Evolutionary conservation across 2,888 invertebrate species (phyloP), one percentile per base, ranked within the genome.

Genomic region (Drosophila putrida): DNA sequence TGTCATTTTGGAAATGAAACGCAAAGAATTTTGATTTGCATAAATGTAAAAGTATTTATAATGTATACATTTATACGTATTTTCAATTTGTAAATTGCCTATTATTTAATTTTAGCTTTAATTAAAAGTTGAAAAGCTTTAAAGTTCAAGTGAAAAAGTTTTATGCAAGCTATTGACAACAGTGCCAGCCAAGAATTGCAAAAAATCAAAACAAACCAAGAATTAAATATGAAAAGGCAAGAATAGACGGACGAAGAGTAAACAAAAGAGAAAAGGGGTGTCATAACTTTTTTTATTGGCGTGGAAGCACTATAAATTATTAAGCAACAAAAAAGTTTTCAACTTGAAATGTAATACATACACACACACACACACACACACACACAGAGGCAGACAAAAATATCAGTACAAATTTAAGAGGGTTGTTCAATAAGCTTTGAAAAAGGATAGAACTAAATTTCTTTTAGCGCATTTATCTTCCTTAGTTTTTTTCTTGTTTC

Each of bases 271-370:
- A 10, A 39, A 53, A 49, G 35, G 41, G 49, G 53, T 63, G 63
- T 61, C 59, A 60, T 62, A 71, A 76, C 58, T 59, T 71, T 60
- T 69, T 69, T 70, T 70, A 65, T 76, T 71, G 73, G 75, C 57
- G 47, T 39, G 50, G 41, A 25, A 57, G 54, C 61, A 75, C 75
- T 78, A 71, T 79, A 74, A 79, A 79, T 80, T 79, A 79, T 79
- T 80, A 69, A 79, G 80, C 77, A 80, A 79, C 77, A 79, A 80
- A 41, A 64, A 28, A 58, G 31, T 27, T 20, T 25, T 25, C 43
- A 43, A 6, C 25, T 43, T 43, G 43, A 43, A 25, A 43, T 43
- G 25, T 25, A 43, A 43, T 43, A 35, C 20, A 50, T 20, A 41
- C 4, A 20, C 20, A 20, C 20, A 20, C 20, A 59, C 41, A 41